A percentile compares a stretch with the other conserved stretches of the same genome.
Conservation (phyloP, 1,140 invertebrate species). For the Caenorhabditis remanei region DNA sequence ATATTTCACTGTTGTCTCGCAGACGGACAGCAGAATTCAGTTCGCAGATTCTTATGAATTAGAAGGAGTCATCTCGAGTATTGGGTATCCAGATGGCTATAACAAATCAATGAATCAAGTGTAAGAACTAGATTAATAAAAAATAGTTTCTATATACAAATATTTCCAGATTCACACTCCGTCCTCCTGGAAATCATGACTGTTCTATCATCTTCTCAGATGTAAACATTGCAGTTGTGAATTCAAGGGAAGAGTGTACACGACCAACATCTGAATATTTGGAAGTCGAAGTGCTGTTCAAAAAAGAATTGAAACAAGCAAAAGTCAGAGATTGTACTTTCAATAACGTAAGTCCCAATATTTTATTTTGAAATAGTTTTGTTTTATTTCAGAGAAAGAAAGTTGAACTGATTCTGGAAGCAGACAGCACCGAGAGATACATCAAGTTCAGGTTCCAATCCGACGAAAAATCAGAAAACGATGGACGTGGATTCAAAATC, state of each 20-base stretch:
- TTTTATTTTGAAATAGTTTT: neutral
- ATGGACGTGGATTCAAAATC: conserved; percentile 69
- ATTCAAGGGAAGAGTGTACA: neutral
- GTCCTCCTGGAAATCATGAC: neutral
- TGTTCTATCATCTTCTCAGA: conserved; percentile 30
- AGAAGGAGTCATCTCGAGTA: conserved; percentile 66
- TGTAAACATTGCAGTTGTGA: neutral
- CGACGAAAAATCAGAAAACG: conserved; percentile 65
- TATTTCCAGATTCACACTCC: neutral
- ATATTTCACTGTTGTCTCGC: conserved; percentile 12
- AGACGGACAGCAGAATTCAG: conserved; percentile 63
- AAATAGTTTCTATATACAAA: neutral
- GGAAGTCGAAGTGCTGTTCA: conserved; percentile 16
- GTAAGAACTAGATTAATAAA: conserved; percentile 33
- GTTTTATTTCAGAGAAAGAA: neutral
- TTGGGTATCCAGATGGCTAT: conserved; percentile 69
- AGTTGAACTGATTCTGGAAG: neutral
- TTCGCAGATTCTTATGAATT: conserved; percentile 69
- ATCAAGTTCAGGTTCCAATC: conserved; percentile 65
- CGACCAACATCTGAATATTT: neutral
- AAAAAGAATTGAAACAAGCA: neutral
- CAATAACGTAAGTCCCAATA: neutral
- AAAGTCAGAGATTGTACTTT: neutral
- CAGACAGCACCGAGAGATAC: conserved; percentile 12
- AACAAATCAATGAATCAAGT: conserved; percentile 63